phyloP scores from a whole-genome alignment of 2,797 vertebrate genomes.

The Pteronotus mesoamericanus region DNA sequence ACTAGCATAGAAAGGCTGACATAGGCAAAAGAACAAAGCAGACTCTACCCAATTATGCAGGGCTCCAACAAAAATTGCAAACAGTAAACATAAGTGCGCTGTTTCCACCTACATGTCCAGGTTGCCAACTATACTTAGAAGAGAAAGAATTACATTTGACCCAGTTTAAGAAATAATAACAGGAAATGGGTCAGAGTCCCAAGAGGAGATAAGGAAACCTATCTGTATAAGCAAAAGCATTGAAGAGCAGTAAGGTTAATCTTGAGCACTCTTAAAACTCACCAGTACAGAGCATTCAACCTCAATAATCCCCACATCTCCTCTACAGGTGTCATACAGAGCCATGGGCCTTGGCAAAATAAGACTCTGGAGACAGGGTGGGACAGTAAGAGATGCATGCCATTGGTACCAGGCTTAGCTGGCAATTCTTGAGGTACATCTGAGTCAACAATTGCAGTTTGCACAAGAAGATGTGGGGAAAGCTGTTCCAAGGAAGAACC shows the following conservation, averaged over 20 bases:
- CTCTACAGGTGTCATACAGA: neutral
- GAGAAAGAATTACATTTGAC: conserved; percentile 21
- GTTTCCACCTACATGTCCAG: neutral
- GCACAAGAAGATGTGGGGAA: neutral
- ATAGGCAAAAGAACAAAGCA: neutral
- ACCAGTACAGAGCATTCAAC: neutral
- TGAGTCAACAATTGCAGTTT: neutral
- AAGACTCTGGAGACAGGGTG: neutral
- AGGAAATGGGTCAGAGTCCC: conserved; percentile 18
- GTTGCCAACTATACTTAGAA: neutral
- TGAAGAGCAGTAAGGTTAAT: neutral
- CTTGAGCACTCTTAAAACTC: neutral
- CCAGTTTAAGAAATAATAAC: conserved; percentile 15
- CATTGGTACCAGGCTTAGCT: neutral
- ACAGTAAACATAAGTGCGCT: neutral
- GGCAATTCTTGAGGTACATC: neutral
- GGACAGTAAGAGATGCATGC: neutral
- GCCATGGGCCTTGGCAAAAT: neutral
- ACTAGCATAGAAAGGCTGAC: neutral
- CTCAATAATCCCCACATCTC: neutral
- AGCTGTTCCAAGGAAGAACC: neutral
- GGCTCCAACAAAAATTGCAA: neutral
- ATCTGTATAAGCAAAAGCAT: neutral
- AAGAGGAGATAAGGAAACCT: neutral
- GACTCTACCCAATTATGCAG: neutral